These are phyloP conservation scores for Maniola hyperantus DNA, from an alignment of 2,888 invertebrate genomes.

Conservation along the genomic window DNA sequence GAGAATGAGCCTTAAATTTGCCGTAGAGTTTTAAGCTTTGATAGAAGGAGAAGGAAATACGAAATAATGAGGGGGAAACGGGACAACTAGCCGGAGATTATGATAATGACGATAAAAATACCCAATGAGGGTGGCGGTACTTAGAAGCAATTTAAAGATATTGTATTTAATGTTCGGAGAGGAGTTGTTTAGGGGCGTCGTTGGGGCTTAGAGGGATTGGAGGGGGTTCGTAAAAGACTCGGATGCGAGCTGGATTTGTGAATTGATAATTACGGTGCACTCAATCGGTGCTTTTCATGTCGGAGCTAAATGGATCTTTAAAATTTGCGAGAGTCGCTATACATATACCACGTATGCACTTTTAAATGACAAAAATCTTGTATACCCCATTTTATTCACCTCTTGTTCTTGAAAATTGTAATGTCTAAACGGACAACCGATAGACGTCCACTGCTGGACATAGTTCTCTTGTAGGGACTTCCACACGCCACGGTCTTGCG, in stretches of 20 bases:
- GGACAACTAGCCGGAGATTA: conserved; percentile 65
- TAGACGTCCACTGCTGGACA: too few relatives aligned
- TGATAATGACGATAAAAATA: conserved; percentile 78
- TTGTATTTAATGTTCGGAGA: conserved; percentile 75
- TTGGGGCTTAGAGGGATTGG: conserved; percentile 47
- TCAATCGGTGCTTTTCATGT: conserved; percentile 52
- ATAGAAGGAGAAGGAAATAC: conserved; percentile 48
- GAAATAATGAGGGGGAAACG: conserved; percentile 48
- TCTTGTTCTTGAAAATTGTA: too few relatives aligned
- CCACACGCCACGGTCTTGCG: too few relatives aligned
- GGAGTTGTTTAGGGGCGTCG: conserved; percentile 51
- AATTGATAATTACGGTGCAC: conserved; percentile 75
- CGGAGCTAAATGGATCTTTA: conserved; percentile 20
- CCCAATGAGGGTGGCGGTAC: conserved; percentile 75
- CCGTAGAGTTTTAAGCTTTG: conserved; percentile 57
- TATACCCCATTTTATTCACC: too few relatives aligned
- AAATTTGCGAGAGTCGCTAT: not conserved
- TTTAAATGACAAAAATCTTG: not conserved
- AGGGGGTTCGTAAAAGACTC: conserved; percentile 49
- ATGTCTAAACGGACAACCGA: too few relatives aligned
- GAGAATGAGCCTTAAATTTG: conserved; percentile 70
- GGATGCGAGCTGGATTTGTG: conserved; percentile 61
- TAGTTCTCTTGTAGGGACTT: too few relatives aligned
- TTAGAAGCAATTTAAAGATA: conserved; percentile 80
- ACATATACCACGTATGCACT: not conserved